Evolutionary conservation across 2,888 invertebrate species (phyloP).

Genomic region (Gnatocerus cornutus): DNA sequence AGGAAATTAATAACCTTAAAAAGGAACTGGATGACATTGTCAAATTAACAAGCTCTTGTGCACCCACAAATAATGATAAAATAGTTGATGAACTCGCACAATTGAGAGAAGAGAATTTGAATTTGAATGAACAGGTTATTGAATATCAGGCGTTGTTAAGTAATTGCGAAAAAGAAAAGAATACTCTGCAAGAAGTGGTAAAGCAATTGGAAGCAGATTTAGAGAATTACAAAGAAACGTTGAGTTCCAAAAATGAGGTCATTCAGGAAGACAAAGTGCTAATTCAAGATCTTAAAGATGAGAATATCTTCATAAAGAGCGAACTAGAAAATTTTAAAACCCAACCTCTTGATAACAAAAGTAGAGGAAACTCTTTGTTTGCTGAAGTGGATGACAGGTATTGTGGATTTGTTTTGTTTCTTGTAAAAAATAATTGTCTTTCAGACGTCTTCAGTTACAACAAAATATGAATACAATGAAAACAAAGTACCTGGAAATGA

Average conservation of each 20-base stretch:
- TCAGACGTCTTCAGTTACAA: slow-evolving; percentile 63
- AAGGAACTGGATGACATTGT: slow-evolving; percentile 20
- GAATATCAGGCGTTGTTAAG: slow-evolving; percentile 7
- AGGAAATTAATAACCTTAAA: slow-evolving; percentile 49
- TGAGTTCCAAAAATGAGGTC: slow-evolving; percentile 59
- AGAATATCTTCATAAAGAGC: slow-evolving; percentile 56
- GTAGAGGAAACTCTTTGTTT: slow-evolving; percentile 67
- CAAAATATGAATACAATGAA: slow-evolving; percentile 62
- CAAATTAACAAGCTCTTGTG: not conserved
- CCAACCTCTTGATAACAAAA: slow-evolving; percentile 61
- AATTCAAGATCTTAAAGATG: slow-evolving; percentile 62
- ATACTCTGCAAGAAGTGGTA: slow-evolving; percentile 5
- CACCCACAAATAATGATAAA: not conserved
- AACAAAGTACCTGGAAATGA: slow-evolving; percentile 59
- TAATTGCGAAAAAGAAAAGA: not conserved
- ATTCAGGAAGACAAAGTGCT: slow-evolving; percentile 57
- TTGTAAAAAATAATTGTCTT: slow-evolving; percentile 1
- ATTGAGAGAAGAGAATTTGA: slow-evolving; percentile 2
- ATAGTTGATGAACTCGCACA: slow-evolving; percentile 11
- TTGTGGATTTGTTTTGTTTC: not conserved
- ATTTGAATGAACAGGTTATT: slow-evolving; percentile 8
- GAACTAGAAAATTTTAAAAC: slow-evolving; percentile 62
- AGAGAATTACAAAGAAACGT: slow-evolving; percentile 54
- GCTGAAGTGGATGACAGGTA: slow-evolving; percentile 68
- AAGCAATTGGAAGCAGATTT: slow-evolving; percentile 55